A percentile compares a stretch with the other conserved stretches of the same genome.
Evolutionary conservation across 1,140 invertebrate genomes (phyloP).

Genomic region (Planococcus citri): DNA sequence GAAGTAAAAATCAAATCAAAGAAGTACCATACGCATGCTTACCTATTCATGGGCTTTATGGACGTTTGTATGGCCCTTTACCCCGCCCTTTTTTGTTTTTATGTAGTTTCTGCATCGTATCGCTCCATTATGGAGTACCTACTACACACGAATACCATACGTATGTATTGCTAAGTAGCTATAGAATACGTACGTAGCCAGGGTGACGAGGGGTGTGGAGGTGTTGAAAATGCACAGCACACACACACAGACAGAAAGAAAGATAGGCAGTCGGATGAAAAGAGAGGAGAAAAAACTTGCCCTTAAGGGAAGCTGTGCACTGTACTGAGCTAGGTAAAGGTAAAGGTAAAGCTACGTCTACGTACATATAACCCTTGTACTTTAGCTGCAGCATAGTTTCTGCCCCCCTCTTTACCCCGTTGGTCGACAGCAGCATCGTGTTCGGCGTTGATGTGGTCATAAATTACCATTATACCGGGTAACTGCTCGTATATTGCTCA

Average conservation of each 20-base stretch:
- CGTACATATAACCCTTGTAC: background rate
- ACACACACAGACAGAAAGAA: too few relatives aligned
- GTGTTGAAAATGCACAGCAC: too few relatives aligned
- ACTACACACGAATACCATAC: too few relatives aligned
- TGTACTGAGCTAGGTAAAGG: too few relatives aligned
- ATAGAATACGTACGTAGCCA: background rate
- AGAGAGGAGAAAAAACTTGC: background rate
- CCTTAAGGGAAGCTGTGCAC: background rate
- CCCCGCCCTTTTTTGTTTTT: background rate
- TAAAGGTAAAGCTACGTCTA: too few relatives aligned
- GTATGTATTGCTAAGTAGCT: background rate
- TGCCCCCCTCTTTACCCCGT: background rate
- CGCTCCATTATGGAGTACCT: too few relatives aligned
- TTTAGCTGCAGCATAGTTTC: background rate
- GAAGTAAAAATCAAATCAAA: background rate
- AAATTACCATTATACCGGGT: slow-evolving; percentile 2
- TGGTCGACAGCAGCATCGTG: too few relatives aligned
- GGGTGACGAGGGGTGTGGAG: too few relatives aligned
- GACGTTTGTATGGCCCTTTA: background rate
- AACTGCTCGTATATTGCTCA: slow-evolving; percentile 6
- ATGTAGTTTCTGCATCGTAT: too few relatives aligned
- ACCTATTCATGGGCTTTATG: background rate
- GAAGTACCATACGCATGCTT: background rate
- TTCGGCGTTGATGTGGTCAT: background rate
- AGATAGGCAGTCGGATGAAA: background rate